Conservation (phyloP, 1,140 invertebrate species). For the Sarcophaga bullata region DNA sequence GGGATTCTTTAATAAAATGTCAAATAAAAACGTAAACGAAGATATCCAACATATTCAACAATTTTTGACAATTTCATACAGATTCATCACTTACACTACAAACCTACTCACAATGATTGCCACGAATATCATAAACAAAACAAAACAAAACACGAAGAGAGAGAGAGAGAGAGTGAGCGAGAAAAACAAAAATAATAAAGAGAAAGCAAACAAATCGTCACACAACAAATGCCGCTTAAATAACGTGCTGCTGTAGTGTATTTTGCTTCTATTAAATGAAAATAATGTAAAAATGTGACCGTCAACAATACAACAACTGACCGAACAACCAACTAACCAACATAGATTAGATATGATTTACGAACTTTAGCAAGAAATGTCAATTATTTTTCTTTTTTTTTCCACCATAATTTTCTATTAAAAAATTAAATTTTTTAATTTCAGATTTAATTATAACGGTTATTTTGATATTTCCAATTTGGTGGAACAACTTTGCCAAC, state of each 20-base stretch:
- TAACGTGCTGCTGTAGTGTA: neutral
- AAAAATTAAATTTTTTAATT: too few relatives aligned
- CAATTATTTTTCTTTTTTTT: too few relatives aligned
- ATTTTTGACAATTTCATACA: conserved; percentile 31
- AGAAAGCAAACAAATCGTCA: conserved; percentile 13
- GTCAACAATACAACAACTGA: too few relatives aligned
- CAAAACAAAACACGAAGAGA: conserved; percentile 32
- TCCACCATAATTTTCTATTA: too few relatives aligned
- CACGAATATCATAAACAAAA: conserved; percentile 34
- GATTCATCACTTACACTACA: neutral
- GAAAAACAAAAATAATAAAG: neutral
- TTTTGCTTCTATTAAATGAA: too few relatives aligned
- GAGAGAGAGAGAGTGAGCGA: neutral
- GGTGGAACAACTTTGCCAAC: neutral
- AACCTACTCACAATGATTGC: conserved; percentile 4
- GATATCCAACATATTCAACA: conserved; percentile 23
- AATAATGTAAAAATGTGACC: too few relatives aligned
- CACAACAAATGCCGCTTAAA: conserved; percentile 29
- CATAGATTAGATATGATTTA: too few relatives aligned
- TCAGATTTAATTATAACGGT: too few relatives aligned
- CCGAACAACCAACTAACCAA: too few relatives aligned
- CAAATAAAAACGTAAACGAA: neutral
- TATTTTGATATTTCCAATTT: too few relatives aligned
- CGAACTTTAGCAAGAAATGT: too few relatives aligned
- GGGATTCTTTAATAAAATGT: neutral